Evolutionary conservation across 2,888 invertebrate genomes (phyloP), one percentile per base, ranked within the genome.

Genomic region (Drosophila melanosoma): DNA sequence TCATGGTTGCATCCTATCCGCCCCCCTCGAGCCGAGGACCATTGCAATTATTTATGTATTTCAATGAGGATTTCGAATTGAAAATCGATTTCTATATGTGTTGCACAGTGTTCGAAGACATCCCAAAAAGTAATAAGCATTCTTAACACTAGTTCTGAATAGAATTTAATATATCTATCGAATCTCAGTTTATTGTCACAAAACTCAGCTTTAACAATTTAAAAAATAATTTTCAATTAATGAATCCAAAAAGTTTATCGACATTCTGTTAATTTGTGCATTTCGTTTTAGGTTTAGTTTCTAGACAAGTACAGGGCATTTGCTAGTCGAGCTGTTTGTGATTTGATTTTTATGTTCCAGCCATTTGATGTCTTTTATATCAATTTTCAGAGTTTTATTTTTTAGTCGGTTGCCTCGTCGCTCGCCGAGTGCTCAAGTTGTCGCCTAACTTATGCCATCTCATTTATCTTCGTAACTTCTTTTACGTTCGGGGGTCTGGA

Each of bases 381-480:
- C 56, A 83, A 83, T 81, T 87, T 83, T 63, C 71, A 73, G 82
- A 69, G 67, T 72, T 68, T 69, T 66, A 56, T 62, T 84, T 67
- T 68, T 81, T 74, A 61, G 72, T 75, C 63, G 38, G 42, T 56
- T 61, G 78, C 62, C 68, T 68, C 67, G 38, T 71, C 79, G 53
- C 68, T 65, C 69, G 59, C 62, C 76, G 73, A 79, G 64, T 80
- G 82, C 87, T 73, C 78, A 75, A 89, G 80, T 90, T 87, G 87
- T 87, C 89, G 84, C 84, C 90, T 82, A 87, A 87, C 90, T 87
- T 87, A 87, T 90, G 87, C 78, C 90, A 89, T 89, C 89, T 90
- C 87, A 90, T 87, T 87, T 87, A 87, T 87, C 87, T 87, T 87
- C 87, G 87, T 90, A 87, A 89, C 87, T 87, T 85, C 69, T 49